Evolutionary conservation across 2,113 vertebrate genomes (phyloP).

Genomic region (Loxodonta africana): DNA sequence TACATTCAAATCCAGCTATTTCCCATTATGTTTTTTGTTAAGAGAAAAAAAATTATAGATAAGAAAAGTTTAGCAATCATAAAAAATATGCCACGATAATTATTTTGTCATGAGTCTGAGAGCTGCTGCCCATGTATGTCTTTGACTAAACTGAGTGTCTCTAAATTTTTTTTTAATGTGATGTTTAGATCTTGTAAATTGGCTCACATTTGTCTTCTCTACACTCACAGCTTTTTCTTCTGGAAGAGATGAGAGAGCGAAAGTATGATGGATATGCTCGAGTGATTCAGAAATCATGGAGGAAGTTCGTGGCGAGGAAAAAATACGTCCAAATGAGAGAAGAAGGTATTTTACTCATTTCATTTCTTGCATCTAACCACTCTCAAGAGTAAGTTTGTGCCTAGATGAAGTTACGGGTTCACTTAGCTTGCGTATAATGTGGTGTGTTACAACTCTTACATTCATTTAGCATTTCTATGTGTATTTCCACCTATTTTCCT

Average conservation of each 20-base stretch:
- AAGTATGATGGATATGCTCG: slow-evolving; percentile 98
- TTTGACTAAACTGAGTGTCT: neutral
- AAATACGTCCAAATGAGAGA: slow-evolving; percentile 99
- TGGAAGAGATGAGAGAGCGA: slow-evolving; percentile 98
- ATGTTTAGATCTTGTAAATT: neutral
- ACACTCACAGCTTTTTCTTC: slow-evolving; percentile 93
- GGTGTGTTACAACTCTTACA: neutral
- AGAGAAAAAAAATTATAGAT: neutral
- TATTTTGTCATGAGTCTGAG: neutral
- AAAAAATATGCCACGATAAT: neutral
- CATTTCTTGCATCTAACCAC: neutral
- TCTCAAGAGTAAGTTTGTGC: neutral
- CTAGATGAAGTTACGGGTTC: neutral
- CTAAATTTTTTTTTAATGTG: neutral
- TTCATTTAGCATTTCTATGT: neutral
- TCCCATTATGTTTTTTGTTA: neutral
- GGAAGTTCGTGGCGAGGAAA: slow-evolving; percentile 95
- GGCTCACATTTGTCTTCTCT: slow-evolving; percentile 43
- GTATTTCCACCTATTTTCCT: neutral
- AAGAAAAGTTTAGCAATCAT: neutral
- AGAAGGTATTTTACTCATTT: slow-evolving; percentile 91
- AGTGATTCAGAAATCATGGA: slow-evolving; percentile 97
- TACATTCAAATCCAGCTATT: neutral
- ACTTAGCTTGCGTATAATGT: neutral
- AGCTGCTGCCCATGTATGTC: neutral